Evolutionary conservation across 2,888 invertebrate genomes (phyloP), one percentile per base, ranked within the genome.

Genomic region (Xestoiulus laeticollis): DNA sequence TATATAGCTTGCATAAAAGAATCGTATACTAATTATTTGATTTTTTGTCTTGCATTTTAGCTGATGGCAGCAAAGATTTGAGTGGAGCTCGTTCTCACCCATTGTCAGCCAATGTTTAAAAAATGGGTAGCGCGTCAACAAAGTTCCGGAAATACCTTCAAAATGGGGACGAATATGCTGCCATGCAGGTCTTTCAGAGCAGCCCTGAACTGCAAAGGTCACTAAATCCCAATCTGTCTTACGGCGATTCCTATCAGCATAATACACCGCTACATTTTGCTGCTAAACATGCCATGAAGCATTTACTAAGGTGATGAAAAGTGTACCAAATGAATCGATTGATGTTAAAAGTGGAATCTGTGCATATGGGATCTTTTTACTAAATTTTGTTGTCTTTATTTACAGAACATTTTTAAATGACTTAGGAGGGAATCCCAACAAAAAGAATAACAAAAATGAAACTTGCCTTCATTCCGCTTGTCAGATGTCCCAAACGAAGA

Each of bases 101-200:
- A 78, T 30, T 30, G 30, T 30, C 30, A 78, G 30, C 30, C 16
- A 26, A 26, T 78, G 43, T 43, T 85, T 26, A 85, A 85, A 90
- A 85, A 90, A 95, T 95, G 95, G 95, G 95, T 89, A 95, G 94
- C 91, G 93, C 94, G 85, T 94, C 94, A 59, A 94, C 94, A 48
- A 95, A 95, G 91, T 95, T 95, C 91, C 94, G 94, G 90, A 95
- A 95, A 90, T 94, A 95, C 91, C 92, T 95, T 87, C 94, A 94
- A 91, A 94, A 94, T 92, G 95, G 95, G 44, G 95, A 95, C 91
- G 95, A 95, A 91, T 94, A 94, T 91, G 94, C 95, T 87, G 95
- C 95, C 26, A 93, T 95, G 93, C 94, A 95, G 91, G 91, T 94
- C 87, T 95, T 94, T 91, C 94, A 94, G 91, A 94, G 93, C 91